phyloP scores from a whole-genome alignment of 2,797 vertebrate genomes.

The Microcaecilia unicolor region DNA sequence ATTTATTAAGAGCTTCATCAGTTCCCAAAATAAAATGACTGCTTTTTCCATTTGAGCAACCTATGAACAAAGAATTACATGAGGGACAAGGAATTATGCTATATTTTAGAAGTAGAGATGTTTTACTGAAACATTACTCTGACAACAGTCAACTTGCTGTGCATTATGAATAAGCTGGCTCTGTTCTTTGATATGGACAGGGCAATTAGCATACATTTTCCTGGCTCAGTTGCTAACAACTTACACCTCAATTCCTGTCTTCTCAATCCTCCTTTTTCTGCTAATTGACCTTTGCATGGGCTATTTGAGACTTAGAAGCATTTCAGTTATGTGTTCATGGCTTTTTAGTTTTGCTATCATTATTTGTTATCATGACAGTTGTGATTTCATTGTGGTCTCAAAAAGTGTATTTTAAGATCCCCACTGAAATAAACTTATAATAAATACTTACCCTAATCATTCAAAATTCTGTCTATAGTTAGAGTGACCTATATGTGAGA shows the following conservation, averaged over 20 bases:
- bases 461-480: not conserved
- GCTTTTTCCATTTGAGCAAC: slow-evolving; percentile 44
- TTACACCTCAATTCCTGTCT: not conserved
- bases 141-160: slow-evolving; percentile 11
- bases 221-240: not conserved
- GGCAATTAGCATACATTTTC: not conserved
- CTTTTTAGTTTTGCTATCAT: slow-evolving; percentile 12
- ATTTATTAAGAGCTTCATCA: slow-evolving; percentile 53
- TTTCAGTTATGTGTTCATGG: not conserved
- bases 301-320: slow-evolving; percentile 9
- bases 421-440: not conserved
- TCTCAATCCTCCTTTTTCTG: slow-evolving; percentile 10
- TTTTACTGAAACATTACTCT: slow-evolving; percentile 23
- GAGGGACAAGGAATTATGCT: slow-evolving; percentile 28
- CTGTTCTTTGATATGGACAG: not conserved
- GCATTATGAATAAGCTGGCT: slow-evolving; percentile 11
- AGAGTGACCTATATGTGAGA: slow-evolving; percentile 1
- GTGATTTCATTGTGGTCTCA: slow-evolving; percentile 15
- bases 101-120: slow-evolving; percentile 26
- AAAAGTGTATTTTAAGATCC: slow-evolving; percentile 11
- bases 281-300: slow-evolving; percentile 16
- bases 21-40: slow-evolving; percentile 50
- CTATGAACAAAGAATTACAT: slow-evolving; percentile 39
- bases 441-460: slow-evolving; percentile 4
- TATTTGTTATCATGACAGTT: slow-evolving; percentile 20